Evolutionary conservation across 1,140 invertebrate genomes (phyloP), one percentile per base, ranked within the genome.

Genomic region (Idris sp.): DNA sequence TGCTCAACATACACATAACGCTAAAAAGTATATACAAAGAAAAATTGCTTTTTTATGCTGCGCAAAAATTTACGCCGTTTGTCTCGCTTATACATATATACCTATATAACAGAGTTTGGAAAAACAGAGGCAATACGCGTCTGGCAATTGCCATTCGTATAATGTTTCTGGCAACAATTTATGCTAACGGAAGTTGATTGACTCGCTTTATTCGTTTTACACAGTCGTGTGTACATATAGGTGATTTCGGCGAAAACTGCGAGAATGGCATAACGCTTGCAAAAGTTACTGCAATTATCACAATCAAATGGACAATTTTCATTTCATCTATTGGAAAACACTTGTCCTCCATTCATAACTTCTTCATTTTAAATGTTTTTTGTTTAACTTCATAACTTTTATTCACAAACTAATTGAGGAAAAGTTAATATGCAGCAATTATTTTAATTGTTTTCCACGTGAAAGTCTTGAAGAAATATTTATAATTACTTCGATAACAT

Each of bases 141-240:
- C 28, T 44, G 33, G 48, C 61, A 62, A 67, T 72, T 71, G 49
- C 67, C 19, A 77, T 73, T 73, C 56, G 22, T 38, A 56, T 48
- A 73, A 73, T 69, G 40, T 13, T 7, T 30, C 51, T 69, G 61
- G 61, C 49, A 72, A n/a, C n/a, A n/a, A 72, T 77, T 68, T 71
- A 30, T 54, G 28, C 43, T 43, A 65, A 67, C 38, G 67, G 67
- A 71, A 72, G 67, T 67, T 68, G 44, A 74, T 56, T 56, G 59
- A 64, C 48, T 51, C 61, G 49, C 54, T 65, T 65, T 18, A 36
- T 65, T 65, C 61, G 49, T 48, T 22, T n/a, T 61, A 35, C 18
- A 35, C 10, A 40, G 11, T 19, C 10, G 28, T 14, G 18, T 15
- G 40, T 44, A 43, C 38, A 19, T 4, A 40, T 1, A 40, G 7